Conservation (phyloP, 2,797 vertebrate species). For the Adrianichthys oophorus region DNA sequence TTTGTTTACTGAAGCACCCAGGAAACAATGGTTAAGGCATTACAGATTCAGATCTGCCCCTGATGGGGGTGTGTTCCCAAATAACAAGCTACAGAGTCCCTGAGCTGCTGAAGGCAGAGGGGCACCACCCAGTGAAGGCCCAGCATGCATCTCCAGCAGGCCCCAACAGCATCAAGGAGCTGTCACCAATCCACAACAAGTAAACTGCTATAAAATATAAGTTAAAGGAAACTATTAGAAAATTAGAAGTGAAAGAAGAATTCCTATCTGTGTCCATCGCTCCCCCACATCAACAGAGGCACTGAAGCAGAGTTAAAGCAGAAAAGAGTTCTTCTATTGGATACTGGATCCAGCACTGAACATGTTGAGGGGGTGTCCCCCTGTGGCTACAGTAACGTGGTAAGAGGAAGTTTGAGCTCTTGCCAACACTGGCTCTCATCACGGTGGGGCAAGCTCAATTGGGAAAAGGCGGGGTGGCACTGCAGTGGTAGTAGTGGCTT, state of each 20-base stretch:
- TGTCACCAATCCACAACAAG: slow-evolving; percentile 46
- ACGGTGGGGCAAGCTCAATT: slow-evolving; percentile 44
- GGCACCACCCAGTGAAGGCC: too few species aligned
- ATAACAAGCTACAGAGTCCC: too few species aligned
- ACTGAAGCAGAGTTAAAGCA: slow-evolving; percentile 5
- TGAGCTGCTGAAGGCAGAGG: too few species aligned
- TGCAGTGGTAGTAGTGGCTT: slow-evolving; percentile 55
- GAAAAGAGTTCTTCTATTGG: not conserved
- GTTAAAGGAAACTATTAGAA: slow-evolving; percentile 54
- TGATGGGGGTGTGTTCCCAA: too few species aligned
- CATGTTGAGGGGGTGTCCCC: slow-evolving; percentile 1
- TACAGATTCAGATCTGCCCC: too few species aligned
- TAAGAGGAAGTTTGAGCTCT: not conserved
- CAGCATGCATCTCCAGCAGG: too few species aligned
- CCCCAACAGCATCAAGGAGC: slow-evolving; percentile 42
- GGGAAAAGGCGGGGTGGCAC: slow-evolving; percentile 36
- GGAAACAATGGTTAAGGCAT: too few species aligned
- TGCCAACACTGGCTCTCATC: slow-evolving; percentile 33
- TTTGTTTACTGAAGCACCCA: too few species aligned
- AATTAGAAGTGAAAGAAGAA: slow-evolving; percentile 18
- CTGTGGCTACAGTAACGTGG: slow-evolving; percentile 57
- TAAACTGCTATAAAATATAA: slow-evolving; percentile 66
- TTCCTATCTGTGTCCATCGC: slow-evolving; percentile 9
- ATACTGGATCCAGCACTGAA: not conserved
- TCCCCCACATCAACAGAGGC: slow-evolving; percentile 16